A percentile compares a stretch with the other conserved stretches of the same genome.
These are phyloP conservation scores for Apus apus DNA, from an alignment of 2,113 vertebrate genomes.

Conservation along the genomic window DNA sequence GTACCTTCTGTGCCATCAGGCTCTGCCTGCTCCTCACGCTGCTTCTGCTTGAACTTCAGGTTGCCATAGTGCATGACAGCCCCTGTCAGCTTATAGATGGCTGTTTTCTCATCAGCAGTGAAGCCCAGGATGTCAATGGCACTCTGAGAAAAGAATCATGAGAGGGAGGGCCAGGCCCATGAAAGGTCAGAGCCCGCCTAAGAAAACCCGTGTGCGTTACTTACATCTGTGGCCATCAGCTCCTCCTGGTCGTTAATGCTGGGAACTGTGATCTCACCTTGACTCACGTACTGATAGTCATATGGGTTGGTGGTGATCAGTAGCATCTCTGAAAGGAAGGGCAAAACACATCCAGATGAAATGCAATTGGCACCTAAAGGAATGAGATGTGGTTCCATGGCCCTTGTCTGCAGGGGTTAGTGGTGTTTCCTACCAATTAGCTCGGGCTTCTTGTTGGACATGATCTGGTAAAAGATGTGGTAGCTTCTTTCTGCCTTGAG, in stretches of 20 bases:
- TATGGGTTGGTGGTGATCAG: slow-evolving; percentile 88
- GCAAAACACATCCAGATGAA: neutral
- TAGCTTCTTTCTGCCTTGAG: slow-evolving; percentile 84
- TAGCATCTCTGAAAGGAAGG: slow-evolving; percentile 75
- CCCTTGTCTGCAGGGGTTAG: neutral
- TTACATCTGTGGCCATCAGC: slow-evolving; percentile 81
- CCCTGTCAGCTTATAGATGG: slow-evolving; percentile 86
- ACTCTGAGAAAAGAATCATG: slow-evolving; percentile 48
- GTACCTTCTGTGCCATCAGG: slow-evolving; percentile 82
- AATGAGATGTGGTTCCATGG: neutral
- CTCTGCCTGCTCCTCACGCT: slow-evolving; percentile 83
- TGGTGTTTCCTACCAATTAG: slow-evolving; percentile 78
- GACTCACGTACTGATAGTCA: slow-evolving; percentile 78
- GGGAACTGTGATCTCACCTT: slow-evolving; percentile 81
- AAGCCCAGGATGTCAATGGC: slow-evolving; percentile 87
- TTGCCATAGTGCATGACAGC: slow-evolving; percentile 87
- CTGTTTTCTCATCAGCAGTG: slow-evolving; percentile 78
- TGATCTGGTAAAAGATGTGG: slow-evolving; percentile 87
- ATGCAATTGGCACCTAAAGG: neutral
- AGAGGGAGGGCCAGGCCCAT: neutral
- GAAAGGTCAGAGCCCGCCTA: neutral
- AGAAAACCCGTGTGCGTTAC: neutral
- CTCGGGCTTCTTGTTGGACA: slow-evolving; percentile 84
- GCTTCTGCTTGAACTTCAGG: slow-evolving; percentile 89
- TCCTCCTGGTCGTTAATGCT: slow-evolving; percentile 83